phyloP scores from a whole-genome alignment of 2,797 vertebrate species.

The Enteromius argenteus region DNA sequence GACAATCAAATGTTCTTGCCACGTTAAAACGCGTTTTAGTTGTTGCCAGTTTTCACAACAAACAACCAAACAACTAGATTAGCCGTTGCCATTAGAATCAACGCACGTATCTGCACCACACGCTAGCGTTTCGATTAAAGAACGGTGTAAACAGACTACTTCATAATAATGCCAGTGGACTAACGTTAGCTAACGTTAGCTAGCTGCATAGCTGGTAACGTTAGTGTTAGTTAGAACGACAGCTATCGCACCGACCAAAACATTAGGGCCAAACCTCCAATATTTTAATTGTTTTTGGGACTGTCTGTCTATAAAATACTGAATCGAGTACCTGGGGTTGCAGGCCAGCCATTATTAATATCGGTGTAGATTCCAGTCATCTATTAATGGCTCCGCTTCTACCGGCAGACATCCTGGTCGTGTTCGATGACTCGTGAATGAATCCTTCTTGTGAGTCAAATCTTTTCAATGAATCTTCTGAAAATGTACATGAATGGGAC shows the following conservation, averaged over 20 bases:
- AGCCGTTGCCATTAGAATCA: neutral
- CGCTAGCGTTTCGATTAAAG: neutral
- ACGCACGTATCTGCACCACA: neutral
- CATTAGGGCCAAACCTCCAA: neutral
- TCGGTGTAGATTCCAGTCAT: constrained; percentile 35
- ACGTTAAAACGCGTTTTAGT: constrained; percentile 1
- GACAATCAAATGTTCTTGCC: neutral
- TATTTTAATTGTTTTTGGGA: neutral
- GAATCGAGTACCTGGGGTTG: constrained; percentile 57
- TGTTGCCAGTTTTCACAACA: neutral
- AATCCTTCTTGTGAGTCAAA: constrained; percentile 5
- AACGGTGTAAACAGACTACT: neutral
- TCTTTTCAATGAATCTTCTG: constrained; percentile 1
- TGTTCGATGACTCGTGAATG: neutral
- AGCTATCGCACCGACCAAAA: neutral
- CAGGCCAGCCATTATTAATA: constrained; percentile 53
- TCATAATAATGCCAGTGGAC: neutral
- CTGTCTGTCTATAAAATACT: neutral
- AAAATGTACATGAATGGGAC: neutral
- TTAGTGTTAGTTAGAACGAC: too few relatives aligned
- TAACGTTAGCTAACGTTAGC: neutral
- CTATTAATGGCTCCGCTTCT: constrained; percentile 39
- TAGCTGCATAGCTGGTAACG: neutral
- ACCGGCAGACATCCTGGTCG: constrained; percentile 41
- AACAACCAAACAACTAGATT: neutral